Evolutionary conservation across 2,888 invertebrate genomes (phyloP), one percentile per base, ranked within the genome.

Genomic region (Slavum lentiscoides): DNA sequence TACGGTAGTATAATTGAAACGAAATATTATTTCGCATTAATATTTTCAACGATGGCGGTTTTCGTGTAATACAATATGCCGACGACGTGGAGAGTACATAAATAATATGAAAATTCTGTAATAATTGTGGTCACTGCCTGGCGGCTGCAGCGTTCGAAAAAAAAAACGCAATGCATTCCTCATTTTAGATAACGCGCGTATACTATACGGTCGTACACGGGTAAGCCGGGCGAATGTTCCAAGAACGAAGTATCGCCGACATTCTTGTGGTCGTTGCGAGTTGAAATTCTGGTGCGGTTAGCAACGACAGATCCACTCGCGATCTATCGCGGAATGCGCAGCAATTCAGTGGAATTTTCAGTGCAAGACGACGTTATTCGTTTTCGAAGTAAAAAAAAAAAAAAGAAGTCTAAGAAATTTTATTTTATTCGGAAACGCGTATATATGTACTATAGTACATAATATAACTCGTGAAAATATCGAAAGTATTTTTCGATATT

Each of bases 191-290:
- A 73, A 11, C 21, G 30, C 30, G 30, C 30, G 30, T 30, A 30
- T 4, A n/a, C 58, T 58, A 70, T 49, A 62, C 30, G 37, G 53
- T 64, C 37, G 21, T 37, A 23, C 58, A 39, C 59, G n/a, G 23
- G 49, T n/a, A n/a, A n/a, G n/a, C n/a, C n/a, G n/a, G n/a, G n/a
- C 30, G 68, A 76, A 68, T 68, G 61, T 61, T 61, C 68, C 23
- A 8, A 53, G 61, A 61, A 59, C 59, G n/a, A 59, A 67, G 58
- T 75, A n/a, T n/a, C 59, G 19, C 30, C 2, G n/a, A 53, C 69
- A 61, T 77, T 77, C 76, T 69, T 61, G 61, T 2, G 69, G 76
- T 76, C 76, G 15, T 69, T 3, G 49, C 61, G 21, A 53, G 59
- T 76, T 58, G 75, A 67, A 5, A 67, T 69, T 61, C 76, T 49